Base-by-base conservation (phyloP, 1,140 invertebrate genomes). In the Thaumetopoea pityocampa region DNA sequence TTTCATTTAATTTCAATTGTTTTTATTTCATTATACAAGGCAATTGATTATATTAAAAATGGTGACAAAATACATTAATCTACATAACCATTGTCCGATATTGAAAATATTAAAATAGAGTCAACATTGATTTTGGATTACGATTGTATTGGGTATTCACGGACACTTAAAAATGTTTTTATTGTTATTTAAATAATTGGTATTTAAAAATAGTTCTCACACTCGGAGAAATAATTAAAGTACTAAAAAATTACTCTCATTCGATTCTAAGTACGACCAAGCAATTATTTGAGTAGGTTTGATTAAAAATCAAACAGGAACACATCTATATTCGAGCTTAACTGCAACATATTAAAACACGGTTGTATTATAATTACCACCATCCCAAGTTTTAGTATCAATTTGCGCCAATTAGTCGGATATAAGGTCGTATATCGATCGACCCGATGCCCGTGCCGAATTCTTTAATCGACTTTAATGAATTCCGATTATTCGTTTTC, bases 381-480 rank as follows among this genome's bases (percentile, higher is more conserved):
- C 36, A 42, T 41, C 49, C 42, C 42, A 46, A 32, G 41, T 40
- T 51, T 51, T 45, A 51, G 42, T 45, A 42, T 45, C 49, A 45
- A 51, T 51, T 51, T 51, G 49, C 37, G 50, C 37, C 50, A 52
- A 52, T 47, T 46, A 52, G 43, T 40, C 43, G 33, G 33, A 26
- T 29, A 23, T 53, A 46, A 51, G 42, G 27, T 40, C 27, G 20
- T 33, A 51, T 50, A 48, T 62, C 49, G 44, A 10, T 5, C 42
- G 16, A 5, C 16, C 8, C 36, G 35, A 51, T 49, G 34, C 42
- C 33, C 46, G 42, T 51, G 29, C 35, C 55, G 41, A 67, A 69
- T 62, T 55, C 62, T 35, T 52, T 69, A 72, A 70, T 67, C 68
- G 53, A 64, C 51, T 63, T 57, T 58, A 69, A 77, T 70, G 58